Evolutionary conservation across 2,113 vertebrate species (phyloP).

Genomic region (Salvelinus sp.): DNA sequence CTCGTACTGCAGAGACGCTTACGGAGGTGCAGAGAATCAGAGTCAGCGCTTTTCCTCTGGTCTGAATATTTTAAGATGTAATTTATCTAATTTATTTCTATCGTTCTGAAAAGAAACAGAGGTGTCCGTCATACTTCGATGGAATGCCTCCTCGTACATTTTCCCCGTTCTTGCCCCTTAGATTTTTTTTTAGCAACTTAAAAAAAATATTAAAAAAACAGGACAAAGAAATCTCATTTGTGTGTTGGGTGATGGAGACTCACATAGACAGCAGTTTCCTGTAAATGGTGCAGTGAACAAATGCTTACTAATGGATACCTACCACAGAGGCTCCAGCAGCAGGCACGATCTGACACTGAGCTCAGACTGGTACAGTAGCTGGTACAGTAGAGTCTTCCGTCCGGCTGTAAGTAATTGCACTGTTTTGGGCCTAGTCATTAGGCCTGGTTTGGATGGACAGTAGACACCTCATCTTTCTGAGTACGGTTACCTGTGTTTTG

Average conservation of each 20-base stretch:
- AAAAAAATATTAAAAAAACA: background rate
- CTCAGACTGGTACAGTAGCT: background rate
- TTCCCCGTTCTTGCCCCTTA: background rate
- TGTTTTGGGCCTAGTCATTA: too few relatives aligned
- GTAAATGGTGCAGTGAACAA: constrained; percentile 71
- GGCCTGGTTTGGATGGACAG: too few relatives aligned
- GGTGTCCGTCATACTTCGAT: background rate
- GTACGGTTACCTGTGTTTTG: too few relatives aligned
- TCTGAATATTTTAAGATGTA: constrained; percentile 33
- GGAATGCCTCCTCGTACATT: background rate
- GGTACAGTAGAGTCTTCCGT: too few relatives aligned
- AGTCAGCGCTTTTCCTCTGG: constrained; percentile 40
- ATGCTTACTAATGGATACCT: constrained; percentile 66
- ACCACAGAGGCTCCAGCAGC: constrained; percentile 23
- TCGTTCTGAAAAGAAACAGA: constrained; percentile 12
- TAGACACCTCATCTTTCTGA: too few relatives aligned
- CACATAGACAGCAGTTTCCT: constrained; percentile 51
- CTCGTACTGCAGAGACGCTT: constrained; percentile 38
- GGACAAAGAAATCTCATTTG: background rate
- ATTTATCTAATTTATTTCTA: constrained; percentile 22
- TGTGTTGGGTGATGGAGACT: background rate
- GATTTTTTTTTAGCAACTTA: background rate
- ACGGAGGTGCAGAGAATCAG: constrained; percentile 39
- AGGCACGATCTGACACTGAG: constrained; percentile 21
- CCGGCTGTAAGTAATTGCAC: too few relatives aligned